These are phyloP conservation scores for Eristalis arbustorum DNA, from an alignment of 2,888 invertebrate genomes.

Conservation along the genomic window DNA sequence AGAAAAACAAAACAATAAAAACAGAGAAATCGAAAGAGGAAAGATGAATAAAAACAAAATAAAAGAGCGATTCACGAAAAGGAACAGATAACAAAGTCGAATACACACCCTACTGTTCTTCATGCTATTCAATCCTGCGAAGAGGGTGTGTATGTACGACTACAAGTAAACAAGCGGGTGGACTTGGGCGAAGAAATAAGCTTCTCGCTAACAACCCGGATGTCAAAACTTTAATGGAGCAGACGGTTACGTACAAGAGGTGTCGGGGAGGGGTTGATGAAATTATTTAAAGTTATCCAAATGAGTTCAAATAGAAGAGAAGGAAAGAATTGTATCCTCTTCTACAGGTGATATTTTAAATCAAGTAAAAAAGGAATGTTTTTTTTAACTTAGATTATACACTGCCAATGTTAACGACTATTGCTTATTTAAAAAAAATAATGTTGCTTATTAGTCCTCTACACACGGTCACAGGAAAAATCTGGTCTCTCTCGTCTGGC, in stretches of 20 bases:
- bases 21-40: constrained; percentile 5
- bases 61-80: background rate
- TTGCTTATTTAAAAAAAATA: no score
- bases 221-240: background rate
- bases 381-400: no score
- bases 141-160: background rate
- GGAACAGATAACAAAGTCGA: constrained; percentile 15
- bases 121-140: background rate
- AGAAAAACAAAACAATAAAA: constrained; percentile 29
- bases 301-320: background rate
- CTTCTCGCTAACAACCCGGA: background rate
- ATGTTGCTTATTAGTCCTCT: no score
- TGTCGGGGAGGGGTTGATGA: background rate
- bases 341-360: background rate
- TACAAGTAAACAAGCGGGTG: background rate
- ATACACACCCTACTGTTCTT: constrained; percentile 1
- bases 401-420: no score
- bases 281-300: background rate
- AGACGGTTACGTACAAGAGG: background rate
- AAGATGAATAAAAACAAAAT: background rate
- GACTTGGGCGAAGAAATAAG: background rate
- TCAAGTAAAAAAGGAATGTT: no score
- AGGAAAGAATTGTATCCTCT: background rate
- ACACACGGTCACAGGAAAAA: no score
- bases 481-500: no score